phyloP scores from a whole-genome alignment of 1,140 invertebrate species.

The Oscheius sp. region DNA sequence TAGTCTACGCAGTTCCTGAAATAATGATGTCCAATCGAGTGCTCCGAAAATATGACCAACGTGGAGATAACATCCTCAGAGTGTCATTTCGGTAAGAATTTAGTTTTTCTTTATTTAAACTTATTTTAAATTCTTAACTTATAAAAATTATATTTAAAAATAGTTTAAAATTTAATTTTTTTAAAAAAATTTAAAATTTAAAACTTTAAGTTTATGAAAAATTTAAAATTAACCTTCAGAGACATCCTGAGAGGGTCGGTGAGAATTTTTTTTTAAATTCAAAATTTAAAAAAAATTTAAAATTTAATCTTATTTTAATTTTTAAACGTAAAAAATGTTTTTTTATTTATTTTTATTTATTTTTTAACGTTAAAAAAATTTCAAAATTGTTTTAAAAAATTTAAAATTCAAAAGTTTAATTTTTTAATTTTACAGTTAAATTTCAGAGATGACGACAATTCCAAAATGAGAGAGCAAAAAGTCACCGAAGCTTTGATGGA shows the following conservation, averaged over 20 bases:
- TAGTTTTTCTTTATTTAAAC: neutral
- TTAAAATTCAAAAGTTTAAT: neutral
- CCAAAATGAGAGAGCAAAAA: constrained; percentile 3
- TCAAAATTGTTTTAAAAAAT: neutral
- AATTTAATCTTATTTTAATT: neutral
- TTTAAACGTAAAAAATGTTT: neutral
- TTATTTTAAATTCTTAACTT: no score
- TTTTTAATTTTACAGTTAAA: neutral
- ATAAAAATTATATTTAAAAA: no score
- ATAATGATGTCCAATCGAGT: constrained; percentile 49
- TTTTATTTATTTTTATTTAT: neutral
- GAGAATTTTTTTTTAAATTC: neutral
- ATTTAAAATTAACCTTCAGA: no score
- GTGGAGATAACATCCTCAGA: constrained; percentile 13
- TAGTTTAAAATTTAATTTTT: no score
- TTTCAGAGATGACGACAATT: constrained; percentile 40
- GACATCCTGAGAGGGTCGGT: no score
- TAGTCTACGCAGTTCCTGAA: constrained; percentile 47
- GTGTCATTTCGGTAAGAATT: constrained; percentile 31
- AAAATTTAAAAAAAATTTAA: neutral
- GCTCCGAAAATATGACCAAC: constrained; percentile 42
- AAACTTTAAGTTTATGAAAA: no score
- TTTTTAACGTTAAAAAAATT: neutral
- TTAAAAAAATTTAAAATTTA: no score
- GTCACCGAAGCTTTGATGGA: neutral